Evolutionary conservation across 35 echinoderm and acorn worm species (phyloP).

Genomic region (Apostichopus californicus): DNA sequence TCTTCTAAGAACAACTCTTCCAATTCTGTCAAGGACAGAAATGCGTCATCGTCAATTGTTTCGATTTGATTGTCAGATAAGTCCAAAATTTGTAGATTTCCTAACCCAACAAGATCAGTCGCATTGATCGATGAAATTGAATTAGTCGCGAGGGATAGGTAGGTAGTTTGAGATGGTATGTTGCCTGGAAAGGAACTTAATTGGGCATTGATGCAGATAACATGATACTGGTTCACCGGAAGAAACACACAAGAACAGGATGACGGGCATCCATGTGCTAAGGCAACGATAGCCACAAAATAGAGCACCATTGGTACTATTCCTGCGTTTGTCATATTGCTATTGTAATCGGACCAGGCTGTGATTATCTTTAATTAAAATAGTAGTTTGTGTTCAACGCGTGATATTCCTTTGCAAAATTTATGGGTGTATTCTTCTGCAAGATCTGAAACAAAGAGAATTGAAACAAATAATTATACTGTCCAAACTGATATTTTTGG

Average conservation of each 20-base stretch:
- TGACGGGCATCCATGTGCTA: background rate
- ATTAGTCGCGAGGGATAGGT: constrained; percentile 4
- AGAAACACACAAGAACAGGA: background rate
- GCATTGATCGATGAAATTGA: background rate
- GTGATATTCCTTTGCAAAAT: no score
- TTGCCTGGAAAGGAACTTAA: background rate
- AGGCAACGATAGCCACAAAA: background rate
- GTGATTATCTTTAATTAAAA: no score
- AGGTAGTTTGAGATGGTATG: background rate
- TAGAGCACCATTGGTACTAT: background rate
- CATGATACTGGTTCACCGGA: background rate
- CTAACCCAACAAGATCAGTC: background rate
- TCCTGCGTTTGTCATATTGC: no score
- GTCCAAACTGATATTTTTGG: no score
- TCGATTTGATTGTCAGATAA: constrained; percentile 25
- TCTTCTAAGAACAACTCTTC: background rate
- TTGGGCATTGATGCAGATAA: background rate
- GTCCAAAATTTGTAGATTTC: background rate
- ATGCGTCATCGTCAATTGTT: background rate
- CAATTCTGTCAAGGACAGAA: constrained; percentile 4
- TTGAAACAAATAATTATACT: no score
- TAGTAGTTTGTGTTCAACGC: no score
- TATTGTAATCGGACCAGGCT: no score
- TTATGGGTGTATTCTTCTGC: no score
- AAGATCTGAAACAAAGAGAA: no score